Evolutionary conservation across 2,888 invertebrate species (phyloP).

Genomic region (Pristionchus entomophagus): DNA sequence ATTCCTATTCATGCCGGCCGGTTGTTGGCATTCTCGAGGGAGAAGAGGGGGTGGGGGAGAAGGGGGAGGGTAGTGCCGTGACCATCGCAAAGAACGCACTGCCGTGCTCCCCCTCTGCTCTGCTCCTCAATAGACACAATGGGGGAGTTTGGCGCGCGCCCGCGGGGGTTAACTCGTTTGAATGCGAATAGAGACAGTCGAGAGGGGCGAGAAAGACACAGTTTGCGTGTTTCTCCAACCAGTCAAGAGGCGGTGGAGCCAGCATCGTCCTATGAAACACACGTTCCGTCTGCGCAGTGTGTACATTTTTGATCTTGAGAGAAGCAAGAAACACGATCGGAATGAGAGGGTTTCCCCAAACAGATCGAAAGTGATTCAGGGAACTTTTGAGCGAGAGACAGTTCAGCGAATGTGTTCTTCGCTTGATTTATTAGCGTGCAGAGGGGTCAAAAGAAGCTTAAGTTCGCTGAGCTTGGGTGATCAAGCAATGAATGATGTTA

Average conservation of each 20-base stretch:
- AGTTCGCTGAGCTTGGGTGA: too few species aligned
- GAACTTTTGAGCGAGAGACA: constrained; percentile 9
- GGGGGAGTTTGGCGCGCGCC: neutral
- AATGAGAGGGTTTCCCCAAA: constrained; percentile 30
- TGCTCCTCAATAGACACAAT: constrained; percentile 26
- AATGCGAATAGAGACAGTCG: neutral
- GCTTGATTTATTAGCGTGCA: neutral
- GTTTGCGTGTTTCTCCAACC: neutral
- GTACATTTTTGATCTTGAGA: neutral
- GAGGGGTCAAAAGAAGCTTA: neutral
- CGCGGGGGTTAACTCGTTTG: constrained; percentile 8
- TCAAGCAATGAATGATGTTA: too few species aligned
- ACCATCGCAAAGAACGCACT: neutral
- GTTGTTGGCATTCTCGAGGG: constrained; percentile 23
- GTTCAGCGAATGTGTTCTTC: neutral
- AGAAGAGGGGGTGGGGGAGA: neutral
- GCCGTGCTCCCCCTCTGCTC: neutral
- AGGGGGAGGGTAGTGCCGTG: neutral
- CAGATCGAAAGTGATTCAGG: neutral
- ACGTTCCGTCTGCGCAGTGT: neutral
- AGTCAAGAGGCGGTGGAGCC: neutral
- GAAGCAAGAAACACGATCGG: neutral
- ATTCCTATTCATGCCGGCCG: neutral
- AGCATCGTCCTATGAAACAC: neutral
- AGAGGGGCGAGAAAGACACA: constrained; percentile 1